Conservation (phyloP, 2,113 vertebrate genomes). For the Vimba vimba region DNA sequence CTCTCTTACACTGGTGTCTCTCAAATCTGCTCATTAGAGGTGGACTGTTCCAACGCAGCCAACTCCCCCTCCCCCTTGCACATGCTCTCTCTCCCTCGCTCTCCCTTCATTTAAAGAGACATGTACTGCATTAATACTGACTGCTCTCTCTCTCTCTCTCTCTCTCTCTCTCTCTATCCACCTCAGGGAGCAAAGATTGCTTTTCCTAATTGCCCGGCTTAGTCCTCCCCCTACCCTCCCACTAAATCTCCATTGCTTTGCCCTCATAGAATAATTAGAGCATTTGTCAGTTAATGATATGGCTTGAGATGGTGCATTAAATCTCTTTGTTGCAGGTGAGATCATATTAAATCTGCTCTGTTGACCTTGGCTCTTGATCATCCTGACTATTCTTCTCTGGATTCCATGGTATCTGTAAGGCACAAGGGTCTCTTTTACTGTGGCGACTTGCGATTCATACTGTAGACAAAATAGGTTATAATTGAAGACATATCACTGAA, state of each 20-base stretch:
- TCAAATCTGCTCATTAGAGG: slow-evolving; percentile 72
- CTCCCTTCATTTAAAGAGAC: slow-evolving; percentile 47
- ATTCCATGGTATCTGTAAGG: background rate
- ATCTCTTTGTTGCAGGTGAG: slow-evolving; percentile 13
- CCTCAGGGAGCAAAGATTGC: slow-evolving; percentile 54
- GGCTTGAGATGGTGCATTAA: slow-evolving; percentile 1
- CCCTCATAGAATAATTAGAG: slow-evolving; percentile 41
- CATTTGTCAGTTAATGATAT: slow-evolving; percentile 44
- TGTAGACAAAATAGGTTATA: background rate
- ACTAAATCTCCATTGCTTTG: slow-evolving; percentile 28
- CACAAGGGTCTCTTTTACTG: background rate
- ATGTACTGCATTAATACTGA: slow-evolving; percentile 26
- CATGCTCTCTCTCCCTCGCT: slow-evolving; percentile 39
- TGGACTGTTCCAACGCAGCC: slow-evolving; percentile 63
- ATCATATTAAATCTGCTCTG: slow-evolving; percentile 14
- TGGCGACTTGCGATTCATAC: background rate
- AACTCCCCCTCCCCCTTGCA: slow-evolving; percentile 57
- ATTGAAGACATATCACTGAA: background rate
- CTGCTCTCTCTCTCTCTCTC: slow-evolving; percentile 1
- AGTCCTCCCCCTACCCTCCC: slow-evolving; percentile 34
- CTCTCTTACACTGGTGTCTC: slow-evolving; percentile 60
- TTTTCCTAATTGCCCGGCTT: slow-evolving; percentile 58
- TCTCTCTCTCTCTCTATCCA: slow-evolving; percentile 30
- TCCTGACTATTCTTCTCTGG: background rate
- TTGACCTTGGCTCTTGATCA: slow-evolving; percentile 3